Base-by-base conservation (phyloP, 1,140 invertebrate genomes). In the Heliothis subflexa region DNA sequence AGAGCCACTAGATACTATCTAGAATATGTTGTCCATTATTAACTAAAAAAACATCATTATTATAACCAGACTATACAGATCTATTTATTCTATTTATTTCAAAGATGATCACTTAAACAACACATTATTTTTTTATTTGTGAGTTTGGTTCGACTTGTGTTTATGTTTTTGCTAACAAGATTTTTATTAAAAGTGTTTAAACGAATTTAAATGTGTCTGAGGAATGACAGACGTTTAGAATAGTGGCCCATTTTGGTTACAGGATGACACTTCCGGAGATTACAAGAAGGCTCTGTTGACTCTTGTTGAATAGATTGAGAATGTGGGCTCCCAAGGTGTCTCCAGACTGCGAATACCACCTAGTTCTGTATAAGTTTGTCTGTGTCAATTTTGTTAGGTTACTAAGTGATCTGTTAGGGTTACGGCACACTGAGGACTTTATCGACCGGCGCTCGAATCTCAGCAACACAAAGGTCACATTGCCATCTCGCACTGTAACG, bases 211-310 rank as follows among this genome's bases (percentile, higher is more conserved):
- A 74, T 61, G 70, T 57, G 25, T 47, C 52, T 33, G 45, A 50
- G 3, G 33, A 64, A 75, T 62, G 78, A 78, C 64, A 85, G 76
- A 71, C 82, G 83, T 84, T 84, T 87, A 90, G 88, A 89, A 87
- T 84, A 91, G 83, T 84, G 78, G 86, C 87, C 79, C 84, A 82
- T 93, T 94, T 93, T 93, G 89, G 82, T 96, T 97, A 80, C 96
- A 98, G 97, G 97, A 96, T 84, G 98, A 99, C 93, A 98, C 98
- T 78, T 98, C 97, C 85, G 98, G 98, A 80, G 97, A 99, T 96
- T 98, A 98, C 96, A 98, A 97, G 95, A 97, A 97, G 94, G 96
- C 98, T 86, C 96, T 99, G 86, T 95, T 98, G 88, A 97, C 97
- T 84, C 95, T 98, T 87, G 96, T 98, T 95, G 95, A 96, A 95